Conservation (phyloP, 2,113 vertebrate genomes). For the Scatophagus argus region DNA sequence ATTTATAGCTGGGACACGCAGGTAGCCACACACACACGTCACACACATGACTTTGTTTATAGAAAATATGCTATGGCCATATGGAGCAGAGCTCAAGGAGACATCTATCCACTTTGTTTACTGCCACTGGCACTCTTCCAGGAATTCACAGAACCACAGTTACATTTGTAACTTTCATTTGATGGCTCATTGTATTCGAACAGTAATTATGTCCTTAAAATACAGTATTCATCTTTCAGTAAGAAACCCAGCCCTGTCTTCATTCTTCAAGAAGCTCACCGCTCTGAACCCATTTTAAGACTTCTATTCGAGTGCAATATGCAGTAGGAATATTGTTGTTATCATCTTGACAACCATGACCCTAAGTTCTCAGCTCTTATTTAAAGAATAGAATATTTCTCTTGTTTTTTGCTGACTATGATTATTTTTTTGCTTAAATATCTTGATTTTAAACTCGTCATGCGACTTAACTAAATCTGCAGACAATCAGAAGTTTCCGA, state of each 20-base stretch:
- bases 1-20: too few relatives aligned
- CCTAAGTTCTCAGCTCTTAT: background rate
- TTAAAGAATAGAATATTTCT: background rate
- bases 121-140: too few relatives aligned
- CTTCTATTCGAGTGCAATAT: slow-evolving; percentile 8
- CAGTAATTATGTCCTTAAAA: slow-evolving; percentile 76
- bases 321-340: background rate
- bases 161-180: too few relatives aligned
- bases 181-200: slow-evolving; percentile 73
- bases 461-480: background rate
- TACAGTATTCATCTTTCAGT: slow-evolving; percentile 58
- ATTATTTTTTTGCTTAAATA: background rate
- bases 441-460: background rate
- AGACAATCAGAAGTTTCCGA: background rate
- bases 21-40: too few relatives aligned
- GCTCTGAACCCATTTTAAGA: slow-evolving; percentile 8
- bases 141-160: too few relatives aligned
- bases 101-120: too few relatives aligned
- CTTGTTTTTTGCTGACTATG: background rate
- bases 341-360: background rate
- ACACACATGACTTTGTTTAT: too few relatives aligned
- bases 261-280: slow-evolving; percentile 23
- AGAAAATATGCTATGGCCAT: too few relatives aligned
- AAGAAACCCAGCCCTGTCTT: slow-evolving; percentile 55
- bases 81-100: too few relatives aligned